Base-by-base conservation (phyloP, 2,888 invertebrate genomes). In the Agrypnus murinus region DNA sequence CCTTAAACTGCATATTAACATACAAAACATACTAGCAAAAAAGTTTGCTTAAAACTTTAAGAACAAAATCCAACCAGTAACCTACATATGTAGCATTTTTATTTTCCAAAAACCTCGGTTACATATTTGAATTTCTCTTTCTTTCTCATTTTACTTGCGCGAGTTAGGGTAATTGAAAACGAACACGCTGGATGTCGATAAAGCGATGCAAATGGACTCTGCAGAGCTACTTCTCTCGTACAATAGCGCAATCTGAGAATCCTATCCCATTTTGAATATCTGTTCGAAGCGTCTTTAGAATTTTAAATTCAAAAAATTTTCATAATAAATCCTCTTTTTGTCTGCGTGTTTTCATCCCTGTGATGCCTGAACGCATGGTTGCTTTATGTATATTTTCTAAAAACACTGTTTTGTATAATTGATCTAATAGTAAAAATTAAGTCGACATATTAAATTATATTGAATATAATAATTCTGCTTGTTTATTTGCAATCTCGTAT, bases 121-220 rank as follows among this genome's bases (percentile, higher is more conserved):
- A 25, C 46, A 46, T 32, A 60, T 25, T 25, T 25, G 25, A 25
- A 25, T 25, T 25, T 25, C 25, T 25, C 5, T 59, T 38, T 59
- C 48, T 36, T 59, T 59, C 57, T 58, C 50, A 15, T 36, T 65
- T 65, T 32, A 34, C 25, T 25, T 31, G 57, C 53, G 50, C 31
- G 62, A 55, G 62, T 55, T 68, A 3, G 34, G 36, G 64, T 63
- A 69, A 64, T 69, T 69, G 69, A 69, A 69, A 69, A 40, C 57
- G 68, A 68, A 50, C 62, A 64, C 58, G 63, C 53, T 46, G 67
- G 12, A 53, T 74, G 75, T 75, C 77, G 77, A 78, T 79, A 80
- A 79, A 79, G 77, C 75, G 77, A 80, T 80, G 80, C 78, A 79
- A 80, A 80, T 80, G 77, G 78, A 78, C 79, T 75, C 75, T 75